Evolutionary conservation across 1,140 invertebrate genomes (phyloP), one percentile per base, ranked within the genome.

Genomic region (Coelopa frigida): DNA sequence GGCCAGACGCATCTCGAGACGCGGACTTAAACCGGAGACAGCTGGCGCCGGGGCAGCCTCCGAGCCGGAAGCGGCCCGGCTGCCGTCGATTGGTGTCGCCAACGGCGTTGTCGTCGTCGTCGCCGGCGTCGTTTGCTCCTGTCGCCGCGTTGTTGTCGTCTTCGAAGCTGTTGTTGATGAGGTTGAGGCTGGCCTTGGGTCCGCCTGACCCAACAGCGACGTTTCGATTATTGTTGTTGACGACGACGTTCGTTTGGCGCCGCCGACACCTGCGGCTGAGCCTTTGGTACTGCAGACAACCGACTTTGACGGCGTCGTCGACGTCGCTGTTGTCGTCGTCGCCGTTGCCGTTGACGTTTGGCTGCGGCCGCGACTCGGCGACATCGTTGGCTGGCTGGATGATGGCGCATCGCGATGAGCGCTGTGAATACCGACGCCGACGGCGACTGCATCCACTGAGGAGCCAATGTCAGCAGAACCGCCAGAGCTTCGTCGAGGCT

Each of bases 1-100:
- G 4, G 76, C 77, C 56, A 78, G 70, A 17, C 77, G 71, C 77
- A 78, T 78, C 71, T 78, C 77, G 60, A 77, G 73, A 44, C 73
- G 74, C 54, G 77, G 77, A 60, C 72, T 78, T 70, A 78, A 56
- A 31, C 61, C 61, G 56, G 66, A 67, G 35, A 58, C 71, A 68
- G 32, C 53, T 56, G 53, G 59, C 32, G 8, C 33, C 49, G 48
- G 74, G 67, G 66, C 77, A 61, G 65, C 73, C 69, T 56, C 72
- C 75, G 70, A 70, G 57, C 48, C 71, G 73, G 66, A 77, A 59
- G 68, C 73, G 63, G 70, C 72, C 72, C 47, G 38, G 12, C 43
- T 47, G 24, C 14, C 46, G 52, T 35, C 39, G 15, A 33, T 14
- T 23, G 11, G 24, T 2, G 11, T 42, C 20, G 22, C 3, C 20